Base-by-base conservation (phyloP, 2,113 vertebrate genomes). In the Lontra canadensis region DNA sequence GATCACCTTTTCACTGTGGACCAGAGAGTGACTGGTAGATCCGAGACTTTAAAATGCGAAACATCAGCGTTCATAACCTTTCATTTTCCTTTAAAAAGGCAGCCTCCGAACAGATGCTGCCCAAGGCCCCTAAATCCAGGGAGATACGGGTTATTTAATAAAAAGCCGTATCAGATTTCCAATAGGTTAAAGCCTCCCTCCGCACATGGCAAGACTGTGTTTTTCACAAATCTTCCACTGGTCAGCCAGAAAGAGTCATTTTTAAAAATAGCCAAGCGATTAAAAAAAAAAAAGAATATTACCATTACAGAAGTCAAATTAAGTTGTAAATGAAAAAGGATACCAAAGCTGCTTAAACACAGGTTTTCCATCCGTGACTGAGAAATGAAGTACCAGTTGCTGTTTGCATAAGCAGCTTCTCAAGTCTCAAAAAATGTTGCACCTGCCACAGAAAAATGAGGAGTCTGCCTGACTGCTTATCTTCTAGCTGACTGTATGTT, bases 151-250 rank as follows among this genome's bases (percentile, higher is more conserved):
- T 44, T 44, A 57, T 6, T 96, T 57, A 65, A 55, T 73, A 63
- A 73, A 96, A 89, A 89, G 52, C 36, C 47, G 0, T 85, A 67
- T n/a, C 25, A 90, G 89, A 94, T 65, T 47, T 44, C 12, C 81
- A 76, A 57, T 29, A 92, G 44, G 18, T 44, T 92, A 96, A 65
- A 11, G 42, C 7, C 2, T 7, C 34, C 18, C 17, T 69, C 71
- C 18, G 61, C 21, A 94, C 25, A 79, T 26, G 25, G 6, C 21
- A 92, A 20, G 10, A 31, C 81, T 71, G 26, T 89, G 12, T 55
- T 92, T 83, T 73, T 57, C 4, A 82, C 26, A 74, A 59, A 93
- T 91, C 13, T 82, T 57, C 94, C 88, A 93, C 63, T 96, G 29
- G 82, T 42, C 65, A 92, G 10, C 34, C 39, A 93, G 29, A 90